Evolutionary conservation across 2,113 vertebrate genomes (phyloP).

Genomic region (Hyaena hyaena): DNA sequence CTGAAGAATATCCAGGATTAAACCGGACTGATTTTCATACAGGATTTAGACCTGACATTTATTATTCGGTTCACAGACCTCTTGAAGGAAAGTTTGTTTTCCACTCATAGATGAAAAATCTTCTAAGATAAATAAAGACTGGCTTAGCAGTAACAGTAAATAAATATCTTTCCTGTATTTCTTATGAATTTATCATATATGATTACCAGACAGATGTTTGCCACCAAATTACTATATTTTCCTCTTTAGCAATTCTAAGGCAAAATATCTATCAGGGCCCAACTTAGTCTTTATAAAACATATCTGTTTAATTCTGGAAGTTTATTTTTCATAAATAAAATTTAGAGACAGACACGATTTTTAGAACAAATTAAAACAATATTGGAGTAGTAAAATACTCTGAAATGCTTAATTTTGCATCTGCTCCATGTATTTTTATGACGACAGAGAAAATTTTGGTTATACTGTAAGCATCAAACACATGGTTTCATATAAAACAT

Average conservation of each 20-base stretch:
- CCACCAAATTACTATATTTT: constrained; percentile 79
- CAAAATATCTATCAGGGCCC: constrained; percentile 65
- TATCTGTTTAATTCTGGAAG: constrained; percentile 74
- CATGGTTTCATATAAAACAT: constrained; percentile 67
- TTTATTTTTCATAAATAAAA: constrained; percentile 80
- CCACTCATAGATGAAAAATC: constrained; percentile 81
- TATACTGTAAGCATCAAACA: constrained; percentile 54
- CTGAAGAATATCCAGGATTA: constrained; percentile 87
- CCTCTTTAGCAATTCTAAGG: constrained; percentile 72
- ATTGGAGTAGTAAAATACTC: constrained; percentile 68
- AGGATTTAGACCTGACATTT: constrained; percentile 87
- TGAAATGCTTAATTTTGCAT: constrained; percentile 63
- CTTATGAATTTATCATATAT: constrained; percentile 79
- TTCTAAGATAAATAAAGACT: constrained; percentile 82
- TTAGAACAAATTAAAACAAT: constrained; percentile 75
- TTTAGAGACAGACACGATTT: constrained; percentile 51
- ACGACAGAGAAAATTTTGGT: constrained; percentile 46
- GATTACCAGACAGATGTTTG: constrained; percentile 77
- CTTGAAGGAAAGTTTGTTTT: constrained; percentile 87
- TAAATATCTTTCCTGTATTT: constrained; percentile 81
- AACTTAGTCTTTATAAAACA: neutral
- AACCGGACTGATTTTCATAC: constrained; percentile 83
- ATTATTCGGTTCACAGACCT: constrained; percentile 86
- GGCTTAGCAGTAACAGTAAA: constrained; percentile 80
- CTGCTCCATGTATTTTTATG: constrained; percentile 55